phyloP scores from a whole-genome alignment of 2,113 vertebrate genomes.

The Nesogale talazaci region DNA sequence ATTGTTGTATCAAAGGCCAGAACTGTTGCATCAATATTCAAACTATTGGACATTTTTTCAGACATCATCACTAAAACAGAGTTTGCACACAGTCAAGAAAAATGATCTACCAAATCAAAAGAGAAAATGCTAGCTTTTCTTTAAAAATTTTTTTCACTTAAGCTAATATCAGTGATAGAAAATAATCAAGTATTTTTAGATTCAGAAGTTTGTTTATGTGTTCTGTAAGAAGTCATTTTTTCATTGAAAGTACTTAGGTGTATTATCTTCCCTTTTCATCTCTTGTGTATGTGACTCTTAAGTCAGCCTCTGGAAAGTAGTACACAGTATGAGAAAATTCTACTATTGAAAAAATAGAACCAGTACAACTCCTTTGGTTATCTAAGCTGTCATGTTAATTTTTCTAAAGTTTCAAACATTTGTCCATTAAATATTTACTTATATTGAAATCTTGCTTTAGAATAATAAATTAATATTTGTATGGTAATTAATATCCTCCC shows the following conservation, averaged over 20 bases:
- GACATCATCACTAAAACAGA: not conserved
- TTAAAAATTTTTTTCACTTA: not conserved
- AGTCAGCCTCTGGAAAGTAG: not conserved
- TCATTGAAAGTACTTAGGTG: not conserved
- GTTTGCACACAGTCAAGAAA: not conserved
- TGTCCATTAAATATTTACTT: not conserved
- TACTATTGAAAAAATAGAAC: not conserved
- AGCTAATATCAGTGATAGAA: not conserved
- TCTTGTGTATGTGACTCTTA: not conserved
- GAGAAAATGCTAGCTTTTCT: not conserved
- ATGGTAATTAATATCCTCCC: not conserved
- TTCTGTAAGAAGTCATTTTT: not conserved
- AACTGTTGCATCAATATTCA: no score
- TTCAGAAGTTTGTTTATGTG: not conserved
- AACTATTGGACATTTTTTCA: not conserved
- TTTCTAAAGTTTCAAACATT: not conserved
- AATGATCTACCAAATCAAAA: not conserved
- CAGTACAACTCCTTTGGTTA: not conserved
- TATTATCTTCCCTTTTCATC: not conserved
- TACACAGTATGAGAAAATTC: not conserved
- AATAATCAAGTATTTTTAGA: not conserved
- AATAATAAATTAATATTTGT: not conserved
- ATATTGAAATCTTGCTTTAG: not conserved
- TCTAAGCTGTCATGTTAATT: conserved; percentile 24
- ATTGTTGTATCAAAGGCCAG: not conserved